A percentile compares a stretch with the other conserved stretches of the same genome.
Evolutionary conservation across 1,140 invertebrate species (phyloP).

Genomic region (Calycopis cecrops): DNA sequence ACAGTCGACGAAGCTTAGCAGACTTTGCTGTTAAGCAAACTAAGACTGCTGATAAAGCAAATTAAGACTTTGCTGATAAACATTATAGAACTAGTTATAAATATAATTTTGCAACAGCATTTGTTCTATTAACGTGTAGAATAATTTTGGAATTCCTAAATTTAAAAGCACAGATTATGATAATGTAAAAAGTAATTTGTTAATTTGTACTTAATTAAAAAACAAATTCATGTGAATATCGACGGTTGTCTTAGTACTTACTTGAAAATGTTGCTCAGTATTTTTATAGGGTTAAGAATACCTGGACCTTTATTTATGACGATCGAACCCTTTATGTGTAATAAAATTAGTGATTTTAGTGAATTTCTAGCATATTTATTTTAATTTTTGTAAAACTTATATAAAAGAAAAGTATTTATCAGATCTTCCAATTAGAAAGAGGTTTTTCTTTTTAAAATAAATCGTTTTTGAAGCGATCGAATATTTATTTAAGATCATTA

Average conservation of each 20-base stretch:
- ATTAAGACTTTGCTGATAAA: constrained; percentile 12
- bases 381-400: constrained; percentile 37
- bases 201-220: constrained; percentile 43
- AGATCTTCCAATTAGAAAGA: constrained; percentile 52
- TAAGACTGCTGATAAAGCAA: not conserved
- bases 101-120: constrained; percentile 28
- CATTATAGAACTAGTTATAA: constrained; percentile 22
- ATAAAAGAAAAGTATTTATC: constrained; percentile 30
- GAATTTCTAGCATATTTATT: constrained; percentile 36
- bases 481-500: constrained; percentile 18
- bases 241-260: constrained; percentile 48
- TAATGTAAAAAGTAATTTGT: constrained; percentile 45
- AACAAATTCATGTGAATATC: constrained; percentile 44
- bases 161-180: constrained; percentile 52
- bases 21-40: constrained; percentile 6
- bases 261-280: constrained; percentile 69
- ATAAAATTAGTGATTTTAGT: constrained; percentile 50
- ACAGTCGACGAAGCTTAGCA: constrained; percentile 15
- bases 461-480: constrained; percentile 20
- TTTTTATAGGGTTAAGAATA: constrained; percentile 69
- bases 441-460: constrained; percentile 14
- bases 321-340: constrained; percentile 47
- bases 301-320: constrained; percentile 57
- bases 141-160: constrained; percentile 42
- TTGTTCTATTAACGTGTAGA: constrained; percentile 32